Conservation (phyloP, 2,113 vertebrate genomes). For the Lophius piscatorius region DNA sequence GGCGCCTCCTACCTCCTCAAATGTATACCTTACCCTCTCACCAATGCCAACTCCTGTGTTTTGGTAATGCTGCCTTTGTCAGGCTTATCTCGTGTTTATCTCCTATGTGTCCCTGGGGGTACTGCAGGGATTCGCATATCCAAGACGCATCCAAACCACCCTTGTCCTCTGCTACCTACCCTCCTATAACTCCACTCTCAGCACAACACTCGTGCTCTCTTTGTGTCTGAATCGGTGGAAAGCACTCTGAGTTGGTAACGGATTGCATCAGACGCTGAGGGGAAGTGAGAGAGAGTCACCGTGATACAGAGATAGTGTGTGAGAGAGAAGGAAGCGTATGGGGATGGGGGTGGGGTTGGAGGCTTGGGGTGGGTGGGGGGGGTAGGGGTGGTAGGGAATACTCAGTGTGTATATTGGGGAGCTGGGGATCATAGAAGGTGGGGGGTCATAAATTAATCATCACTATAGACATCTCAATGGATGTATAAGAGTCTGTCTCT, state of each 20-base stretch:
- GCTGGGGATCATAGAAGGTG: constrained; percentile 48
- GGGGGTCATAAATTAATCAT: constrained; percentile 76
- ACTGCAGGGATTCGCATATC: constrained; percentile 59
- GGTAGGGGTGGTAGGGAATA: constrained; percentile 7
- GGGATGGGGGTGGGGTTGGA: neutral
- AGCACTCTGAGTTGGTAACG: constrained; percentile 72
- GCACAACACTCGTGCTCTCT: constrained; percentile 57
- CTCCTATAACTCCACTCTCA: constrained; percentile 3
- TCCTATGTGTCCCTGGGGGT: constrained; percentile 55
- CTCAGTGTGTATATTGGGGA: constrained; percentile 32
- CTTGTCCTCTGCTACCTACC: neutral
- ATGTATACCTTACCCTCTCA: constrained; percentile 27
- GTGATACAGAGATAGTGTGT: constrained; percentile 32
- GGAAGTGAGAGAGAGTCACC: constrained; percentile 29
- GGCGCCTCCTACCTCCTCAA: constrained; percentile 49
- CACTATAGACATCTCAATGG: constrained; percentile 67
- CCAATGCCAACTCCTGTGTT: constrained; percentile 48
- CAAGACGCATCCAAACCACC: constrained; percentile 49
- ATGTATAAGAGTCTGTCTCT: constrained; percentile 69
- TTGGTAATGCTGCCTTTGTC: constrained; percentile 65
- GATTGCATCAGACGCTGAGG: constrained; percentile 76
- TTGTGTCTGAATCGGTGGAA: constrained; percentile 75
- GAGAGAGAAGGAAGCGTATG: no score
- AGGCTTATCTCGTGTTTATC: constrained; percentile 72
- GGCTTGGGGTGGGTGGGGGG: neutral